Base-by-base conservation (phyloP, 2,888 invertebrate species). In the Plagodis pulveraria region DNA sequence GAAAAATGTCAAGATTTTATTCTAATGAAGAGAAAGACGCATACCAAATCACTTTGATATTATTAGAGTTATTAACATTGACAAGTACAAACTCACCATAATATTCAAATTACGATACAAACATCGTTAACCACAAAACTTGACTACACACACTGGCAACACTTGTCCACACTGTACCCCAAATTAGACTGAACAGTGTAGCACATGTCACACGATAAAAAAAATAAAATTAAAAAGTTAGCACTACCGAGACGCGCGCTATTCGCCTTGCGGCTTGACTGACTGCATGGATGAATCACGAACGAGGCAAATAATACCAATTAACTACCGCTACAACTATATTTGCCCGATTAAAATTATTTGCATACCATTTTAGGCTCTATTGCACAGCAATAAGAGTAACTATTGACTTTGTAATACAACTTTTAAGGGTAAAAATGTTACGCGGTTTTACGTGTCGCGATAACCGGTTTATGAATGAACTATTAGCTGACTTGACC, bases 221-320 rank as follows among this genome's bases (percentile, higher is more conserved):
- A 82, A 79, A 78, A 78, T 63, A 70, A 75, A 74, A 58, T 48
- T 41, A 51, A 60, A 63, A 78, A 73, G 66, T 72, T 76, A 71
- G 59, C 69, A 74, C 74, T 72, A 77, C 75, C 65, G 66, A 76
- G 73, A 69, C 82, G 82, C 73, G 80, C 86, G 77, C 64, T 74
- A 74, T 74, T 75, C 80, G 77, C 78, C 71, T 77, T 74, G 78
- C 79, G 77, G 78, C 81, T 76, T 80, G 74, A 88, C 89, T 87
- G 87, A 77, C 83, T 76, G 87, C 76, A 83, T 76, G 77, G 75
- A 81, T 89, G 90, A 91, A 81, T 90, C 90, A 91, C 83, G 76
- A 85, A 86, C 82, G 80, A 84, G 82, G 88, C 87, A 85, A 90
- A 90, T 89, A 88, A 83, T 81, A 87, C 85, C 87, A 90, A 89